Evolutionary conservation across 2,888 invertebrate species (phyloP), one percentile per base, ranked within the genome.

Genomic region (Gari tellinella): DNA sequence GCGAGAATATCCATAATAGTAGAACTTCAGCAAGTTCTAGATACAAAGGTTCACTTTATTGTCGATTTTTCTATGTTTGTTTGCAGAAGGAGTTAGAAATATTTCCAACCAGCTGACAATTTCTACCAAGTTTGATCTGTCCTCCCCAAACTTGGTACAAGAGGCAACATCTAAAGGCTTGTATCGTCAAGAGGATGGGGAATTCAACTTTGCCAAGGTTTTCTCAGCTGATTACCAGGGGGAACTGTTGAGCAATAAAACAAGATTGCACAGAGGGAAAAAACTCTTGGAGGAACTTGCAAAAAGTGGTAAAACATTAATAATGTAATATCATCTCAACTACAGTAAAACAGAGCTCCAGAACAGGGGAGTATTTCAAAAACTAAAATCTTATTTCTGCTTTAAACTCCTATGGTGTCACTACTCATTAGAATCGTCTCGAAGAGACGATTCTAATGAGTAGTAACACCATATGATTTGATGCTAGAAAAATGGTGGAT

Each of bases 91-190:
- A 17, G 73, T 86, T 14, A 74, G 86, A 40, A 90, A 90, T 66
- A 87, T 90, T 26, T 89, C 90, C 15, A 90, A 88, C 65, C 79
- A 83, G 46, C 72, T 90, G 48, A 81, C 89, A 0, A 89, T 90
- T 38, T 74, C 82, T 14, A 83, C 85, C 1, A 83, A 88, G 46
- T 88, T 85, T 37, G 87, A 88, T 48, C 63, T 81, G 25, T 80
- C 78, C 55, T 89, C 88, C 1, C 62, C 81, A 0, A 82, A 81
- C n/a, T 69, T 90, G 21, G 67, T 82, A 45, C 87, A 89, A 52
- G 57, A 77, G 41, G 89, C 89, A 7, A 69, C 82, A 49, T 48
- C 70, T 10, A 78, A 76, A 7, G 86, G 86, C 5, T 81, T 83
- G 17, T 90, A 88, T 80, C 84, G 83, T 17, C 70, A 82, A 8